These are phyloP conservation scores for Propithecus perrieri DNA, from an alignment of 2,797 vertebrate species.

Conservation along the genomic window DNA sequence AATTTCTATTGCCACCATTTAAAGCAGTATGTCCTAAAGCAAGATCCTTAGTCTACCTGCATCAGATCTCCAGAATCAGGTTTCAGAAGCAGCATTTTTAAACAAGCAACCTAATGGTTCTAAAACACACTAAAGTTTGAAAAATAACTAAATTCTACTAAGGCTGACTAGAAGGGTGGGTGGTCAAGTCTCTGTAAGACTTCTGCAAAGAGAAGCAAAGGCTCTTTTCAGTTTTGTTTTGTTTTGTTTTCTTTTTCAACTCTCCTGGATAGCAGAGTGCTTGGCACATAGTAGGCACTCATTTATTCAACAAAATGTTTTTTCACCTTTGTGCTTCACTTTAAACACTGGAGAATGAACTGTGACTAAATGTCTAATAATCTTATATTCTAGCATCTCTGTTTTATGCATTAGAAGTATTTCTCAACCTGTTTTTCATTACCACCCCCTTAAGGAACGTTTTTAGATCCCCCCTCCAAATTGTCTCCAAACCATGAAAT, in stretches of 20 bases:
- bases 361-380: background rate
- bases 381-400: background rate
- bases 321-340: background rate
- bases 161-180: background rate
- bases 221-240: background rate
- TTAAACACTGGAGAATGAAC: background rate
- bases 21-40: background rate
- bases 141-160: background rate
- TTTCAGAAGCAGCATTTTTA: background rate
- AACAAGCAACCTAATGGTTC: background rate
- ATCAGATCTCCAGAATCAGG: background rate
- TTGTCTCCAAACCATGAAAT: background rate
- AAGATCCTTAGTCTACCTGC: background rate
- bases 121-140: background rate
- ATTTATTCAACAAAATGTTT: background rate
- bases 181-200: background rate
- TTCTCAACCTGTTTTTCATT: conserved; percentile 18
- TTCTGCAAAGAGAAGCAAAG: background rate
- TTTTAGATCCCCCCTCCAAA: background rate
- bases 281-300: background rate
- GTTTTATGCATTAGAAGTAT: background rate
- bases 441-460: background rate
- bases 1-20: background rate
- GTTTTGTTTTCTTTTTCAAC: background rate
- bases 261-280: background rate